phyloP scores from a whole-genome alignment of 2,113 vertebrate genomes.

The Bettongia penicillata region DNA sequence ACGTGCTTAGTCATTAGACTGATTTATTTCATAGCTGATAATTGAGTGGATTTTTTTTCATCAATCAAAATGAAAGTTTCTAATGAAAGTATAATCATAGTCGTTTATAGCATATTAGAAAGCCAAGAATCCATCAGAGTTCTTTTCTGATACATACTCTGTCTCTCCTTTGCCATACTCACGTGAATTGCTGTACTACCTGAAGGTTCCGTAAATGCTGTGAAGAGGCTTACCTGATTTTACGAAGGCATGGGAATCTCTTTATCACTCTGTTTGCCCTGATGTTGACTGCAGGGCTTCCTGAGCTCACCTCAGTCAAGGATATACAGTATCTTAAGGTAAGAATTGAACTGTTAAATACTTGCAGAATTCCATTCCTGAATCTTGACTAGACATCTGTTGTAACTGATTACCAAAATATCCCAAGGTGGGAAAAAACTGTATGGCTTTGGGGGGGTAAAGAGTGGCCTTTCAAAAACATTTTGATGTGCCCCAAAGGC shows the following conservation, averaged over 20 bases:
- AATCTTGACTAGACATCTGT: neutral
- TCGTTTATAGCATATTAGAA: neutral
- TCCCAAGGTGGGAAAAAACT: neutral
- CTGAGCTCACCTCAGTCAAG: constrained; percentile 97
- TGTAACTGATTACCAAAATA: neutral
- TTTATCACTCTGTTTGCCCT: constrained; percentile 99
- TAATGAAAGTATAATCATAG: constrained; percentile 27
- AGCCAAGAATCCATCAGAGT: constrained; percentile 18
- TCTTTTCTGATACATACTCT: constrained; percentile 36
- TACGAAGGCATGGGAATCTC: constrained; percentile 96
- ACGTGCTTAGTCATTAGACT: neutral
- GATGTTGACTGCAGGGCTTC: constrained; percentile 98
- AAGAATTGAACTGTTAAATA: constrained; percentile 40
- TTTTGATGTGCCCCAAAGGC: no score
- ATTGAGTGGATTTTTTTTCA: constrained; percentile 10
- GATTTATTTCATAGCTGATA: constrained; percentile 27
- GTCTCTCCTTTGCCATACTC: neutral
- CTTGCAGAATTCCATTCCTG: neutral
- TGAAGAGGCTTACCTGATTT: constrained; percentile 95
- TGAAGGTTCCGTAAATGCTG: constrained; percentile 96
- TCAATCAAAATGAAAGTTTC: constrained; percentile 22
- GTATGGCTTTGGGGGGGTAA: neutral
- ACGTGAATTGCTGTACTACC: neutral
- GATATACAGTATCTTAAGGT: constrained; percentile 99
- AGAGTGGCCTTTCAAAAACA: neutral